Evolutionary conservation across 2,888 invertebrate genomes (phyloP), one percentile per base, ranked within the genome.

Genomic region (Mycalesis mineus): DNA sequence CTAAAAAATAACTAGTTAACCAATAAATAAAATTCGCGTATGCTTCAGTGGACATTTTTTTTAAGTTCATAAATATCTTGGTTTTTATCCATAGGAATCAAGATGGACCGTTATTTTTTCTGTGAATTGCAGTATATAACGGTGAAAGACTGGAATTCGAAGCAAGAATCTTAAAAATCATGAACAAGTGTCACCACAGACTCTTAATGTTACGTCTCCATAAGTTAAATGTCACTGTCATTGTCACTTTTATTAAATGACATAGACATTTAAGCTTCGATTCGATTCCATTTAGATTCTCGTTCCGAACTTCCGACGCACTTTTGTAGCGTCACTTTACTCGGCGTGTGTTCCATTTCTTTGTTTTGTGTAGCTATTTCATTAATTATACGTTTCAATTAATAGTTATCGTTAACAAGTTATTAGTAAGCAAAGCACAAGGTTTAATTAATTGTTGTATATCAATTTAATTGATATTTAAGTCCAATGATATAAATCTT

Each of bases 351-450:
- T 39, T 33, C 29, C 5, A 5, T 29, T 45, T 41, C 29, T 48
- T 50, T 50, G 50, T 50, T 22, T 41, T 40, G 41, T 29, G 5
- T 29, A 13, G 1, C 13, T n/a, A 14, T 31, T 31, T 28, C 51
- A 13, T 36, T 36, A 36, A 36, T 9, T 39, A 37, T 15, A 39
- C n/a, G 14, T 39, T 50, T 39, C 14, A n/a, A 39, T 7, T 39
- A 22, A 22, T 22, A 22, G 22, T 22, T 22, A 49, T 15, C n/a
- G 9, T n/a, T 17, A 49, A 7, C 37, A 29, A 28, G 17, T 39
- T 40, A 37, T 28, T 50, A 39, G 17, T 48, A 33, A 47, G 47
- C 47, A 33, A n/a, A 48, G 41, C 48, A 54, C 37, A 31, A 56
- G 37, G 31, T 36, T 9, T n/a, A 42, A 48, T 40, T 48, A 7